Conservation (phyloP, 2,888 invertebrate genomes). For the Diarsia mendica region DNA sequence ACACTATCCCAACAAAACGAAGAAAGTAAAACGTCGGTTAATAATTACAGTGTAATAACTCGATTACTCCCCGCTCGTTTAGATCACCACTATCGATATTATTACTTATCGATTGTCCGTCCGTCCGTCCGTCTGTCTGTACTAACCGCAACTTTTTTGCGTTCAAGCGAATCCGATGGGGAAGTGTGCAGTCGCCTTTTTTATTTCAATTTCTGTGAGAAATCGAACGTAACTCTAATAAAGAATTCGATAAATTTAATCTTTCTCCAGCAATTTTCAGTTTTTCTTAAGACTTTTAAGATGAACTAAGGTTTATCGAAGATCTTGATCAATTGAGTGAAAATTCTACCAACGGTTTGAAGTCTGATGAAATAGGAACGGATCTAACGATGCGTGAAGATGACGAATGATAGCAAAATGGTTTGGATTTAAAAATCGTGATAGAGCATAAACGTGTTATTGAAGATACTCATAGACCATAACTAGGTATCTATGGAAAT, state of each 20-base stretch:
- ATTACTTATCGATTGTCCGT: conserved; percentile 70
- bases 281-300: conserved; percentile 23
- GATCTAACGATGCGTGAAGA: conserved; percentile 54
- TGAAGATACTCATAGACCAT: conserved; percentile 43
- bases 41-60: conserved; percentile 78
- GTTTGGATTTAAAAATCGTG: conserved; percentile 58
- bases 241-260: conserved; percentile 51
- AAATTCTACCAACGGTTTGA: conserved; percentile 32
- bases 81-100: conserved; percentile 69
- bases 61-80: conserved; percentile 71
- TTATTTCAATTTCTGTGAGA: conserved; percentile 41
- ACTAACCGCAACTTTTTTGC: conserved; percentile 66
- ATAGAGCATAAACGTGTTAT: conserved; percentile 50
- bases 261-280: conserved; percentile 25
- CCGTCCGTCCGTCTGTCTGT: conserved; percentile 61
- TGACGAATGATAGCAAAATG: conserved; percentile 57
- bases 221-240: conserved; percentile 5
- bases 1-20: conserved; percentile 65
- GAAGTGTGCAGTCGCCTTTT: conserved; percentile 45
- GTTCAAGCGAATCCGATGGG: conserved; percentile 52
- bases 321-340: conserved; percentile 27
- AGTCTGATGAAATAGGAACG: conserved; percentile 47
- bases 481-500: conserved; percentile 31
- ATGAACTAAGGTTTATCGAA: conserved; percentile 22
- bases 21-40: conserved; percentile 82